These are phyloP conservation scores for Phyllopteryx taeniolatus DNA, from an alignment of 2,113 vertebrate species.

Conservation along the genomic window DNA sequence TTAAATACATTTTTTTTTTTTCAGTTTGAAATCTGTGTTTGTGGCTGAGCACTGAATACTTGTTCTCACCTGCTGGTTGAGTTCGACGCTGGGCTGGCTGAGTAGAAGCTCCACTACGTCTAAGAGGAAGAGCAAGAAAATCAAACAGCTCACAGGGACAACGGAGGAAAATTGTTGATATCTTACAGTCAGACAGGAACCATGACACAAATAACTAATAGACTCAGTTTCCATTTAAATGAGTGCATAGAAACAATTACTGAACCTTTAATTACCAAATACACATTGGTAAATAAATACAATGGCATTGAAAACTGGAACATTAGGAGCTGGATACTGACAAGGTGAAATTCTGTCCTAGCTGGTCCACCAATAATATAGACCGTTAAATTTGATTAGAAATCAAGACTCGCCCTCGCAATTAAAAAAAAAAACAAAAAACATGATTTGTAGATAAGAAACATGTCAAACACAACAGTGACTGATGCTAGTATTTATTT, in stretches of 20 bases:
- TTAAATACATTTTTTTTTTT: background rate
- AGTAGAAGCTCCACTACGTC: conserved; percentile 93
- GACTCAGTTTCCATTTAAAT: conserved; percentile 15
- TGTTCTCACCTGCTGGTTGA: conserved; percentile 90
- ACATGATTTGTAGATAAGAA: too few species aligned
- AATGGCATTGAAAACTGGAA: too few species aligned
- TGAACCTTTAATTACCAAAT: background rate
- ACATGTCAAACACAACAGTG: too few species aligned
- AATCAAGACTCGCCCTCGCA: too few species aligned
- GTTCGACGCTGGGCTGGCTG: conserved; percentile 84
- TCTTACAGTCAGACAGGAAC: conserved; percentile 11
- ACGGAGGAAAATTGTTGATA: background rate
- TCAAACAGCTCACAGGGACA: background rate
- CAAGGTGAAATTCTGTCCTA: too few species aligned
- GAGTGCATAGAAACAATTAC: background rate
- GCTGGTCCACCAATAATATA: too few species aligned
- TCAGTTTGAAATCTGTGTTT: background rate
- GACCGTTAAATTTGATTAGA: too few species aligned
- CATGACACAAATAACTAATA: background rate
- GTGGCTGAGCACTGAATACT: background rate
- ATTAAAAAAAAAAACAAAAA: too few species aligned
- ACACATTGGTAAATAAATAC: too few species aligned
- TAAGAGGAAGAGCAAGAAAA: conserved; percentile 52
- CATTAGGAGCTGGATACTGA: too few species aligned
- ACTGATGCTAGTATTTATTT: too few species aligned